phyloP scores from a whole-genome alignment of 2,888 invertebrate genomes.

The Emmelina monodactyla region DNA sequence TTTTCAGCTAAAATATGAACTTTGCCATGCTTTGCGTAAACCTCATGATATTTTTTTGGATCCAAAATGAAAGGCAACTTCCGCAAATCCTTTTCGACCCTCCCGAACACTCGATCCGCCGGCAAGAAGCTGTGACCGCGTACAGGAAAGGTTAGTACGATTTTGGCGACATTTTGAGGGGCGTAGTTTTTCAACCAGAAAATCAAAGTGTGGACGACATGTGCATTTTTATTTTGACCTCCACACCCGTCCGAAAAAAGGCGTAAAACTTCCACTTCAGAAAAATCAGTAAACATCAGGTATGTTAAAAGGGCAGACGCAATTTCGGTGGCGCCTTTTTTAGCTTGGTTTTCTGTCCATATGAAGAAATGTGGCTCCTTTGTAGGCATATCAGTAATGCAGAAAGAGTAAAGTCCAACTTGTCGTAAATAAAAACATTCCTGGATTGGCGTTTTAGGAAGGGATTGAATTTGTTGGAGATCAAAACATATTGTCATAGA shows the following conservation, averaged over 20 bases:
- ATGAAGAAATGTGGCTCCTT: conserved; percentile 5
- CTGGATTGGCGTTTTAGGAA: conserved; percentile 5
- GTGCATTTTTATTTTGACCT: conserved; percentile 7
- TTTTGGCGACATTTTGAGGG: no score
- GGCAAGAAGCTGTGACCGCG: conserved; percentile 7
- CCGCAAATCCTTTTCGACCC: conserved; percentile 3
- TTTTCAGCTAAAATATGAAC: conserved; percentile 6
- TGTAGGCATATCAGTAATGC: conserved; percentile 1
- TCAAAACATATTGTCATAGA: conserved; percentile 4
- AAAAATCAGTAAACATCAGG: neutral
- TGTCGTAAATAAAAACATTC: conserved; percentile 6
- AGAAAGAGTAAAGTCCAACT: conserved; percentile 5
- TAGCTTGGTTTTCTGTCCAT: conserved; percentile 6
- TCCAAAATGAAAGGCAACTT: conserved; percentile 1
- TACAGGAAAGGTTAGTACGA: conserved; percentile 2
- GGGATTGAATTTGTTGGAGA: conserved; percentile 5
- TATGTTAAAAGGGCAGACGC: conserved; percentile 4
- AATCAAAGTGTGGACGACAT: conserved; percentile 2
- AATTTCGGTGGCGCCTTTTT: conserved; percentile 4
- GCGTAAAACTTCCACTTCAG: conserved; percentile 1
- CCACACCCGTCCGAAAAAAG: conserved; percentile 7
- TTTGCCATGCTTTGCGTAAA: conserved; percentile 12
- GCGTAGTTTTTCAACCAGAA: conserved; percentile 1
- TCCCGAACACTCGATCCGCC: conserved; percentile 6
- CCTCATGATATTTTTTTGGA: conserved; percentile 7